Conservation (phyloP, 1,140 invertebrate genomes). For the Pseudomyrmex dendroicus region DNA sequence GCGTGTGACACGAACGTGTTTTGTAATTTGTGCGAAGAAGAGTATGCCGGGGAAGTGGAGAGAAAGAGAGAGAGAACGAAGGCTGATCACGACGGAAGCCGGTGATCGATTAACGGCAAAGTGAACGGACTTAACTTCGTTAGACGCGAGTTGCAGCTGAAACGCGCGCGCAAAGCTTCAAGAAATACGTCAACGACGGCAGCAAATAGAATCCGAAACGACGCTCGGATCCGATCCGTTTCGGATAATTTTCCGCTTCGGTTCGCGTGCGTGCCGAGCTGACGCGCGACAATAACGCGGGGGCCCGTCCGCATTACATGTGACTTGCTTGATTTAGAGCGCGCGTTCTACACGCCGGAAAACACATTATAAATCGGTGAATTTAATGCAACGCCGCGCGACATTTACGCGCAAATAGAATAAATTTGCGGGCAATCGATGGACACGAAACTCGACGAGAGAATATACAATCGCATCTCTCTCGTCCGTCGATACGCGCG, state of each 20-base stretch:
- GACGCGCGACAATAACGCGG: slow-evolving; percentile 56
- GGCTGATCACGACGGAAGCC: not conserved
- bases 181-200: not conserved
- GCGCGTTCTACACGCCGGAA: slow-evolving; percentile 56
- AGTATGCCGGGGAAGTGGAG: no score
- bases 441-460: not conserved
- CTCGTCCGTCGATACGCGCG: no score
- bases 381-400: slow-evolving; percentile 56
- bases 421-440: slow-evolving; percentile 43
- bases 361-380: slow-evolving; percentile 72
- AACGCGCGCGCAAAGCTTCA: not conserved
- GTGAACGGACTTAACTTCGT: slow-evolving; percentile 5
- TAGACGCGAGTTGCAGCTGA: not conserved
- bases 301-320: slow-evolving; percentile 35
- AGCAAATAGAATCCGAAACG: slow-evolving; percentile 30
- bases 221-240: slow-evolving; percentile 5
- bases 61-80: not conserved
- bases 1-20: not conserved
- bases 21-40: slow-evolving; percentile 23
- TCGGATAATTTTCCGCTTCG: slow-evolving; percentile 65
- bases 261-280: slow-evolving; percentile 38
- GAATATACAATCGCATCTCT: not conserved
- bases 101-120: slow-evolving; percentile 15
- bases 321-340: slow-evolving; percentile 69
- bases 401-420: slow-evolving; percentile 45